Evolutionary conservation across 1,140 invertebrate genomes (phyloP).

Genomic region (Scaptomyza graminum): DNA sequence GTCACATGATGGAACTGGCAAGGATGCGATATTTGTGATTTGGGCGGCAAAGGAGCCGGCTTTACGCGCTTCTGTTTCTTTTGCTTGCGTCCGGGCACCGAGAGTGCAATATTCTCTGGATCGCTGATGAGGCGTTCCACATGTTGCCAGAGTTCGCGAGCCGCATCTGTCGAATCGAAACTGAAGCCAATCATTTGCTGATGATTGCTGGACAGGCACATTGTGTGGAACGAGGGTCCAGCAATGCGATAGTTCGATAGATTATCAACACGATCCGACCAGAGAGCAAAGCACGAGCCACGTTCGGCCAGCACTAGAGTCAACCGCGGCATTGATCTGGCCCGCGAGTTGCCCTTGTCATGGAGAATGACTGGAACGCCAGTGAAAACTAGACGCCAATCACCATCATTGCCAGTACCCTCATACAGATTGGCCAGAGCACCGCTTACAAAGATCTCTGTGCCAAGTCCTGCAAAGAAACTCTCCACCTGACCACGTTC

Average conservation of each 20-base stretch:
- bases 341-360: slow-evolving; percentile 90
- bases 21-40: slow-evolving; percentile 93
- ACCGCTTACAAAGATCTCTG: slow-evolving; percentile 91
- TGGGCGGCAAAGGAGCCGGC: slow-evolving; percentile 87
- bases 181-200: slow-evolving; percentile 87
- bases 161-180: slow-evolving; percentile 91
- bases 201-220: slow-evolving; percentile 88
- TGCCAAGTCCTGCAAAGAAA: slow-evolving; percentile 91
- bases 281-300: slow-evolving; percentile 93
- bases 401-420: slow-evolving; percentile 85
- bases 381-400: slow-evolving; percentile 91
- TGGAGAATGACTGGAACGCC: slow-evolving; percentile 92
- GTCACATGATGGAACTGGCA: slow-evolving; percentile 95
- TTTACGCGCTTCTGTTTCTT: slow-evolving; percentile 85
- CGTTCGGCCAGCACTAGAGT: slow-evolving; percentile 92
- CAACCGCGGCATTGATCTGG: slow-evolving; percentile 89
- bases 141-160: slow-evolving; percentile 88
- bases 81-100: slow-evolving; percentile 87
- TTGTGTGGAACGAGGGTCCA: slow-evolving; percentile 91
- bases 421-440: slow-evolving; percentile 92
- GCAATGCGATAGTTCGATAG: slow-evolving; percentile 88
- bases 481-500: slow-evolving; percentile 91
- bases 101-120: slow-evolving; percentile 92
- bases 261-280: slow-evolving; percentile 92
- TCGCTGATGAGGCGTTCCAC: slow-evolving; percentile 90